Base-by-base conservation (phyloP, 2,113 vertebrate species). In the Cyanoderma ruficeps region DNA sequence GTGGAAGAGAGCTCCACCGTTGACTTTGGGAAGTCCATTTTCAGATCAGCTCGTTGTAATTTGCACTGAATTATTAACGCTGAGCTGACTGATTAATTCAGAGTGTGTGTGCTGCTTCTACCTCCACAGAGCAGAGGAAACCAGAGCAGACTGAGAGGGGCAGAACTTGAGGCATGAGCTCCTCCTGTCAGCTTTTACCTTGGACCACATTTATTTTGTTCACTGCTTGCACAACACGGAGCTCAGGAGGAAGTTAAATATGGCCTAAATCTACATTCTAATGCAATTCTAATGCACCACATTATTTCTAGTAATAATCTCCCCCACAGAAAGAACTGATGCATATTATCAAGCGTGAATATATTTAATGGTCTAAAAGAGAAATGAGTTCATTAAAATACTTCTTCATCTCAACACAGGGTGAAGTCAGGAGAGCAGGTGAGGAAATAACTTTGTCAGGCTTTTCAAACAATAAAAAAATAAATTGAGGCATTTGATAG, bases 321-420 rank as follows among this genome's bases (percentile, higher is more conserved):
- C 37, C 59, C 86, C 55, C 69, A 39, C 70, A 44, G 84, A 91
- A 94, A 82, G 74, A 82, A 87, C 17, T 60, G 84, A 89, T 93
- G 90, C 87, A 60, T 89, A 64, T 82, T 91, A 94, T 79, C 56
- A 68, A 82, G 61, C 24, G 27, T 72, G 65, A 84, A 90, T 90
- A 91, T 94, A 89, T 93, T 82, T 94, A 83, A 97, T 83, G 35
- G 63, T 94, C 83, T 86, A 63, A 83, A 94, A 90, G 69, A 93
- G 6, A 92, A 95, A 95, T 83, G 28, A 80, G 59, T 83, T 95
- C 42, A 65, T 93, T 90, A 87, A 94, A 94, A 75, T 83, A 83
- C 77, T 72, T 4, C 1, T 80, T 90, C 64, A 74, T 61, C 59
- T 86, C 55, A 78, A 55, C 82, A 55, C 7, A 74, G 13, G 16